Base-by-base conservation (phyloP, 1,140 invertebrate species). In the Drosophila sproati region DNA sequence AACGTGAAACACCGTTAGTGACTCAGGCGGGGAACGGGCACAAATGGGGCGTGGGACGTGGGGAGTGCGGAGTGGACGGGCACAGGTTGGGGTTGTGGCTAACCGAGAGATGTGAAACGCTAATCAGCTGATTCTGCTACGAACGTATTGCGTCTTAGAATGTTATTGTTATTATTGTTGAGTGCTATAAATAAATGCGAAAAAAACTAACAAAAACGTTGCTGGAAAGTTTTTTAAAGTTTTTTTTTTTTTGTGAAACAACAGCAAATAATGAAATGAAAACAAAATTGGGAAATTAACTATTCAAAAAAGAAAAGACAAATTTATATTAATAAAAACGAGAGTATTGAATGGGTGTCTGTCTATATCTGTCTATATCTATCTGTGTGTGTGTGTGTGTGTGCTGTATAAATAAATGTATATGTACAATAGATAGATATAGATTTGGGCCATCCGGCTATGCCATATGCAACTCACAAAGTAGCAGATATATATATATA, bases 211-310 rank as follows among this genome's bases (percentile, higher is more conserved):
- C 7, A 64, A 50, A 52, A 52, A 32, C 43, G 41, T 60, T 47
- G 32, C 69, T 78, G 79, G 79, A 82, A 82, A 82, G 71, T 75
- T 75, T 79, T 61, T 43, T 32, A 50, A 52, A 48, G 20, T 20
- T 20, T 20, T 20, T 20, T 12, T 12, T 12, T 12, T 12, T 12
- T 12, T 12, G 12, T 12, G 12, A 12, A 12, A 12, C 12, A 12
- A 12, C 12, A 12, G 12, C 12, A 12, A 12, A 12, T 12, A 12
- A 48, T 28, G 34, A 4, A 43, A 37, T 35, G 32, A 39, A 43
- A 61, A 48, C 37, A 8, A 39, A 68, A 50, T 31, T 45, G 52
- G 56, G 10, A 45, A 12, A 64, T 74, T 74, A 63, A 74, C 63
- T 74, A 64, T 64, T 43, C 39, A 20, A 43, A 43, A 20, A 20